Conservation (phyloP, 1,140 invertebrate genomes). For the Megathymus violae region DNA sequence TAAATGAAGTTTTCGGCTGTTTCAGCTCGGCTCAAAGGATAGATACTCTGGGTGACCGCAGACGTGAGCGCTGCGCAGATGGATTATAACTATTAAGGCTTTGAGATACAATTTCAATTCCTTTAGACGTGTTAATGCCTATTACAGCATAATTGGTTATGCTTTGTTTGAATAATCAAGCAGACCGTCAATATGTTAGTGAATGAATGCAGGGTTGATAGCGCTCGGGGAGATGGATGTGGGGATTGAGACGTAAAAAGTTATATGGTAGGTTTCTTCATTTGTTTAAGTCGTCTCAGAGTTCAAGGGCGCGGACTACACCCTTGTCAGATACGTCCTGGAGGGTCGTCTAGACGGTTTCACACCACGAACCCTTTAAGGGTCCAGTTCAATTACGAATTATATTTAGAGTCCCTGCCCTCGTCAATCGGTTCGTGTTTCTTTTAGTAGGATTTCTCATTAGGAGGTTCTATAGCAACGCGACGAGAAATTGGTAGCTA, state of each 20-base stretch:
- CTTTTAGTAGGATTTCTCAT: not conserved
- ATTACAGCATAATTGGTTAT: conserved; percentile 55
- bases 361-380: conserved; percentile 75
- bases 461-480: not conserved
- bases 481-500: too few species aligned
- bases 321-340: conserved; percentile 75
- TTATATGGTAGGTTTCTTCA: conserved; percentile 51
- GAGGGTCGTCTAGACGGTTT: conserved; percentile 78
- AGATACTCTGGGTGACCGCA: conserved; percentile 22
- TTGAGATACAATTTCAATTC: conserved; percentile 44
- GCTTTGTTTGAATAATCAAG: conserved; percentile 53
- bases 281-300: conserved; percentile 78
- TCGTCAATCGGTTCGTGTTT: not conserved
- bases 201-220: not conserved
- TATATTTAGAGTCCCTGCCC: conserved; percentile 41
- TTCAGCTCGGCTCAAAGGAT: conserved; percentile 33
- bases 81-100: conserved; percentile 16
- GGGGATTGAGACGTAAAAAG: conserved; percentile 28
- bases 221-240: not conserved
- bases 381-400: conserved; percentile 68
- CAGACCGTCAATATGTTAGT: conserved; percentile 29
- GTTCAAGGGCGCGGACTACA: conserved; percentile 76
- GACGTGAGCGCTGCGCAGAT: not conserved
- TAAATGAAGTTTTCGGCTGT: conserved; percentile 50
- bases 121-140: conserved; percentile 35